Percentiles rank a stretch among this genome's conserved stretches.
These are phyloP conservation scores for Sebastes fasciatus DNA, from an alignment of 2,113 vertebrate genomes.

Conservation along the genomic window DNA sequence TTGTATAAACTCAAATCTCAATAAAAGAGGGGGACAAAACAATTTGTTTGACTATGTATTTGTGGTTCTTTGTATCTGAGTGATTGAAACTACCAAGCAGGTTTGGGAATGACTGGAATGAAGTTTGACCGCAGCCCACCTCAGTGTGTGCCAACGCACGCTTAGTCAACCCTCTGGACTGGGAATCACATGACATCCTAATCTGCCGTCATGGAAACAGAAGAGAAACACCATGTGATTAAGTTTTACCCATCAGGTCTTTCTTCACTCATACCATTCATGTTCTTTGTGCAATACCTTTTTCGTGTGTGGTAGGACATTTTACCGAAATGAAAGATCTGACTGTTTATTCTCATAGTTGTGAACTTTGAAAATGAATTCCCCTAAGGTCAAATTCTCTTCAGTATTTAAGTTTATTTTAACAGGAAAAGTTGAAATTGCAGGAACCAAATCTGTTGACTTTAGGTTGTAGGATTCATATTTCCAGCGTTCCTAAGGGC, in stretches of 20 bases:
- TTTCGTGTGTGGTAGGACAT: background rate
- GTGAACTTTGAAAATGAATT: background rate
- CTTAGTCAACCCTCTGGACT: slow-evolving; percentile 19
- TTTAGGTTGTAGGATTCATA: background rate
- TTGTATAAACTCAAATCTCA: slow-evolving; percentile 61
- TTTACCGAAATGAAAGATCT: background rate
- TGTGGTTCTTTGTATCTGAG: background rate
- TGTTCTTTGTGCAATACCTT: background rate
- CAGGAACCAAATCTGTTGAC: background rate
- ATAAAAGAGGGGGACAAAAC: slow-evolving; percentile 61
- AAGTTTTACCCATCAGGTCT: slow-evolving; percentile 3
- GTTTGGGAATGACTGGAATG: slow-evolving; percentile 55
- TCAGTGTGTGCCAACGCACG: background rate
- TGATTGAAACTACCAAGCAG: slow-evolving; percentile 7
- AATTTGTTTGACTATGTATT: background rate
- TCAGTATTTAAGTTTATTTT: background rate
- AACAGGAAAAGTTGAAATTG: background rate
- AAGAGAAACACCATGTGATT: slow-evolving; percentile 39
- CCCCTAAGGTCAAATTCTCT: background rate
- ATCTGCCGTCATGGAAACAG: slow-evolving; percentile 51
- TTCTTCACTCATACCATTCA: background rate
- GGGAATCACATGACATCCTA: slow-evolving; percentile 47
- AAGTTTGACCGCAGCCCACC: slow-evolving; percentile 27
- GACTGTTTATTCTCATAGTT: background rate
- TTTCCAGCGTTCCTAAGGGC: background rate